Conservation (phyloP, 2,113 vertebrate genomes). For the Labeo catla region DNA sequence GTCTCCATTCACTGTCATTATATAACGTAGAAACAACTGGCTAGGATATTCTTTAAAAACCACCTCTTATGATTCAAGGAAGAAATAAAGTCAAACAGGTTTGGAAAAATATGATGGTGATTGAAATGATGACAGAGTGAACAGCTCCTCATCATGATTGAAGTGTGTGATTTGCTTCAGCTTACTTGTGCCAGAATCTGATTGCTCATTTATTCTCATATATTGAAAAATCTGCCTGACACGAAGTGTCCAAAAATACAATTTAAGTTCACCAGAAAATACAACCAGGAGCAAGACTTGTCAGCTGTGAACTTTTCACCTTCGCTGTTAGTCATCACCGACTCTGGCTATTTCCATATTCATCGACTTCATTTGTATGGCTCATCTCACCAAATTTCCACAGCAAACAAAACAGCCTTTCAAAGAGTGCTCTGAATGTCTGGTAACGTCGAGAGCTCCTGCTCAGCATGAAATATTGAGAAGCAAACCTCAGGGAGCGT, state of each 20-base stretch:
- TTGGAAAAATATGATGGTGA: no score
- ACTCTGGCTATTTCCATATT: constrained; percentile 8
- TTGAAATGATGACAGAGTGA: no score
- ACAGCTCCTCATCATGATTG: no score
- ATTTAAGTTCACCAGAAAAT: neutral
- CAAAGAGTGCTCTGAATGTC: constrained; percentile 1
- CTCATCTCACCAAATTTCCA: constrained; percentile 15
- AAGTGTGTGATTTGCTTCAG: no score
- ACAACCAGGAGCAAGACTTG: neutral
- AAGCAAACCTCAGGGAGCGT: constrained; percentile 1
- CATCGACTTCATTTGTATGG: constrained; percentile 15
- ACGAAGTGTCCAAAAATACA: neutral
- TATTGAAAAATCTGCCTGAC: neutral
- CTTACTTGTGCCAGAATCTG: neutral
- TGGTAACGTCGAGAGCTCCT: constrained; percentile 1
- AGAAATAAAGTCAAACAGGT: no score
- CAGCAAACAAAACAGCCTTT: neutral
- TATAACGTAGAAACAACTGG: no score
- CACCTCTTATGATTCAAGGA: no score
- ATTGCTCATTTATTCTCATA: neutral
- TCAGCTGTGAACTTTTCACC: constrained; percentile 1
- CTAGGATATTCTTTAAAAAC: no score
- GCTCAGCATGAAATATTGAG: constrained; percentile 26
- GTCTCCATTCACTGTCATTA: no score
- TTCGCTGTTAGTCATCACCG: neutral